Evolutionary conservation across 2,113 vertebrate genomes (phyloP).

Genomic region (Fregata magnificens): DNA sequence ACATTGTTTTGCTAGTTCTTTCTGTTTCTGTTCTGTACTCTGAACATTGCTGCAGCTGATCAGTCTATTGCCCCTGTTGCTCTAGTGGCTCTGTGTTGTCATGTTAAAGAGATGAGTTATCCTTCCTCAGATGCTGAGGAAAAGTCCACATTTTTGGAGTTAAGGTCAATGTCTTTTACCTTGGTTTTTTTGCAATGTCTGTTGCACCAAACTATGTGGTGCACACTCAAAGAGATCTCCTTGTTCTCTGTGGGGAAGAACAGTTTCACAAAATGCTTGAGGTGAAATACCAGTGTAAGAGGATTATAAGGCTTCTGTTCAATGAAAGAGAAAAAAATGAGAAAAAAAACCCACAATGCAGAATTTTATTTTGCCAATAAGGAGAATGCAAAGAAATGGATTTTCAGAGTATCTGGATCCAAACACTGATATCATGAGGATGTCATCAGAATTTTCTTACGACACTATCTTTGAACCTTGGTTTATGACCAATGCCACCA

Average conservation of each 20-base stretch:
- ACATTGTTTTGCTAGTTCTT: neutral
- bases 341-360: rapidly evolving
- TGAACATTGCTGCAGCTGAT: neutral
- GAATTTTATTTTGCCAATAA: neutral
- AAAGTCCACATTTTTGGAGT: neutral
- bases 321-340: neutral
- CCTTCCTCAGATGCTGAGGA: neutral
- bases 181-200: neutral
- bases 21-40: neutral
- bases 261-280: neutral
- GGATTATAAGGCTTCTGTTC: neutral
- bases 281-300: neutral
- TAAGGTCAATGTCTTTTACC: neutral
- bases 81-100: neutral
- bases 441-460: neutral
- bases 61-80: neutral
- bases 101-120: neutral
- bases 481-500: neutral
- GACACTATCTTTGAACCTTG: neutral
- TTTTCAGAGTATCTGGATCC: neutral
- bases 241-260: neutral
- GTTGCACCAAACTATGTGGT: neutral
- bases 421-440: neutral
- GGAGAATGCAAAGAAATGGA: neutral
- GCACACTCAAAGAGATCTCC: neutral